Conservation (phyloP, 2,797 vertebrate species). For the Mormyrus hasselquistii region DNA sequence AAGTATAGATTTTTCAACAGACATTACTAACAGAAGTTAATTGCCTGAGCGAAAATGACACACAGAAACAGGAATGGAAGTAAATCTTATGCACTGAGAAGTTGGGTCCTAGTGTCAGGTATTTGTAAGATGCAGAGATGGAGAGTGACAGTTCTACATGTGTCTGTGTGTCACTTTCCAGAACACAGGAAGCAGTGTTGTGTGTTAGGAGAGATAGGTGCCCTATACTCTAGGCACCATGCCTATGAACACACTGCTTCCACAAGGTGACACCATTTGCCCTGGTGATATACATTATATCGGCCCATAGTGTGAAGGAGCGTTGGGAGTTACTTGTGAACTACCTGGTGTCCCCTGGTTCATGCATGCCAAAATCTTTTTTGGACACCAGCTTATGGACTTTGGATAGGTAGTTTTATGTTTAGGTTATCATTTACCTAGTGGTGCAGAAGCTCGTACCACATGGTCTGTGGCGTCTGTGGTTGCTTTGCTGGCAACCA, state of each 20-base stretch:
- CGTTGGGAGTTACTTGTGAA: not conserved
- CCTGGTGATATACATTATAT: not conserved
- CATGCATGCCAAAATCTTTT: not conserved
- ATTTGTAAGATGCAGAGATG: not conserved
- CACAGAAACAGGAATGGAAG: not conserved
- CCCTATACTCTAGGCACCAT: not conserved
- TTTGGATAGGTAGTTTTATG: not conserved
- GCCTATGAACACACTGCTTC: not conserved
- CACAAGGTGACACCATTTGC: not conserved
- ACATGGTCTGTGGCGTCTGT: not conserved
- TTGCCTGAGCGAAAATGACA: no score
- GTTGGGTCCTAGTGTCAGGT: not conserved
- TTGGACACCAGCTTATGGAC: not conserved
- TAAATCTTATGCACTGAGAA: not conserved
- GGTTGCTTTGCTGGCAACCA: not conserved
- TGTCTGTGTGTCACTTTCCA: not conserved
- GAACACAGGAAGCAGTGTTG: not conserved
- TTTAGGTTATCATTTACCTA: not conserved
- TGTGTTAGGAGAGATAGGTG: not conserved
- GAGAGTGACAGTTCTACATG: not conserved
- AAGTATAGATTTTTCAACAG: not conserved
- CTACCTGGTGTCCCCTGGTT: not conserved
- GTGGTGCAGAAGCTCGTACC: not conserved
- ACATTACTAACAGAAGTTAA: not conserved
- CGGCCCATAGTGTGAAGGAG: not conserved